These are phyloP conservation scores for Anagrus nilaparvatae DNA, from an alignment of 1,140 invertebrate species.

Conservation along the genomic window DNA sequence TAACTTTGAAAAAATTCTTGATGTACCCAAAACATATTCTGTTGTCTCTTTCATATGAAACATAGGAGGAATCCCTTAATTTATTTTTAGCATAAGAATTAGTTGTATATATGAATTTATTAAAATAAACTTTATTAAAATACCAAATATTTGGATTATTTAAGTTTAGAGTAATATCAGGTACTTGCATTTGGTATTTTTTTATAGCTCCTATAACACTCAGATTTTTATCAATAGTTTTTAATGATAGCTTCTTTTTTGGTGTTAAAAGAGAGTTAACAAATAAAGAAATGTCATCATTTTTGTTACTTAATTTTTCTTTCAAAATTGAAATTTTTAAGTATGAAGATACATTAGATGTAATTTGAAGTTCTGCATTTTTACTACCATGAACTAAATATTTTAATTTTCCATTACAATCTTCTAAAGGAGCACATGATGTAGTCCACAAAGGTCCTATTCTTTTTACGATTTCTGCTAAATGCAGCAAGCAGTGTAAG, in stretches of 20 bases:
- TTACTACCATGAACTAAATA: conserved; percentile 12
- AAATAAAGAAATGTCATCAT: no score
- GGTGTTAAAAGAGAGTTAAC: no score
- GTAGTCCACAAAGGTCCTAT: conserved; percentile 13
- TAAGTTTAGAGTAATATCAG: no score
- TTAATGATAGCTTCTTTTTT: not conserved
- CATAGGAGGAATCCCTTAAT: no score
- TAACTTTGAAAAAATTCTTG: not conserved
- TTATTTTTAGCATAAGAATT: not conserved
- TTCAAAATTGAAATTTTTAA: no score
- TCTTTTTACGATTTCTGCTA: conserved; percentile 8
- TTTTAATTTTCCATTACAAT: conserved; percentile 14
- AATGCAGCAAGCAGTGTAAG: conserved; percentile 13
- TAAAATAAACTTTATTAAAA: not conserved
- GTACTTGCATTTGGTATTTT: not conserved
- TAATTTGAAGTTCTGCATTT: no score
- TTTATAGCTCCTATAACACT: not conserved
- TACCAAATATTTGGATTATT: no score
- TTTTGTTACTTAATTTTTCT: no score
- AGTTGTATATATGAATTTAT: not conserved
- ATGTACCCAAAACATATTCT: not conserved
- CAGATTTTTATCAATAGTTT: not conserved
- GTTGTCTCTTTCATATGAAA: no score
- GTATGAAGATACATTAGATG: no score
- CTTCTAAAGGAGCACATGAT: conserved; percentile 17